These are phyloP conservation scores for Drosophila arawakana DNA, from an alignment of 1,140 invertebrate species.

Conservation along the genomic window DNA sequence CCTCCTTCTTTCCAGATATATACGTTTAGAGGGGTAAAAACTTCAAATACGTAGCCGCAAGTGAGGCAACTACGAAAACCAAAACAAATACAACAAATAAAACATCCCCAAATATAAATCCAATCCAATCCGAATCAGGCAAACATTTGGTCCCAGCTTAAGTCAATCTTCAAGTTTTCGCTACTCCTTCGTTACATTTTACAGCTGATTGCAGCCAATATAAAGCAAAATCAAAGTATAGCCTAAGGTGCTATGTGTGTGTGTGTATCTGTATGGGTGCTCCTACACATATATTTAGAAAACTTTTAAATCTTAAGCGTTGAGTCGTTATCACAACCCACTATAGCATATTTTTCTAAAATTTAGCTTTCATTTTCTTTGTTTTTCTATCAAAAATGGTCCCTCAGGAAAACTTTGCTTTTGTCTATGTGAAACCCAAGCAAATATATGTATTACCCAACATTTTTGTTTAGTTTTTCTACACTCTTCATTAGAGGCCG, in stretches of 20 bases:
- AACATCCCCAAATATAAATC: slow-evolving; percentile 34
- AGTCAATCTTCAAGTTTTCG: slow-evolving; percentile 42
- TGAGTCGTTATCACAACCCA: neutral
- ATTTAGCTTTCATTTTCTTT: neutral
- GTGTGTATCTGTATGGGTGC: neutral
- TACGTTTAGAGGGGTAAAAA: slow-evolving; percentile 7
- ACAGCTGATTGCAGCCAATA: slow-evolving; percentile 75
- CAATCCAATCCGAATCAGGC: slow-evolving; percentile 61
- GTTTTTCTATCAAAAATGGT: neutral
- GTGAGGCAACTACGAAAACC: slow-evolving; percentile 55
- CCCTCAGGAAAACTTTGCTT: neutral
- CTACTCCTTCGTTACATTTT: slow-evolving; percentile 58
- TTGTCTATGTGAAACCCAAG: neutral
- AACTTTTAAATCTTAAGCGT: slow-evolving; percentile 7
- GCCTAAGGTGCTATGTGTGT: slow-evolving; percentile 38
- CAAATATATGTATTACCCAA: neutral
- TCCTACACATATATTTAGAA: neutral
- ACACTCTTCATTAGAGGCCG: neutral
- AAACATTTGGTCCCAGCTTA: slow-evolving; percentile 62
- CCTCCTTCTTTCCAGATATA: neutral
- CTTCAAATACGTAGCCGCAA: slow-evolving; percentile 77
- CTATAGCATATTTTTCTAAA: neutral
- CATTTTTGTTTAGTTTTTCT: neutral
- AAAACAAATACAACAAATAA: slow-evolving; percentile 52
- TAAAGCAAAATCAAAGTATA: slow-evolving; percentile 63